Evolutionary conservation across 2,888 invertebrate genomes (phyloP), one percentile per base, ranked within the genome.

Genomic region (Drosophila ustulata): DNA sequence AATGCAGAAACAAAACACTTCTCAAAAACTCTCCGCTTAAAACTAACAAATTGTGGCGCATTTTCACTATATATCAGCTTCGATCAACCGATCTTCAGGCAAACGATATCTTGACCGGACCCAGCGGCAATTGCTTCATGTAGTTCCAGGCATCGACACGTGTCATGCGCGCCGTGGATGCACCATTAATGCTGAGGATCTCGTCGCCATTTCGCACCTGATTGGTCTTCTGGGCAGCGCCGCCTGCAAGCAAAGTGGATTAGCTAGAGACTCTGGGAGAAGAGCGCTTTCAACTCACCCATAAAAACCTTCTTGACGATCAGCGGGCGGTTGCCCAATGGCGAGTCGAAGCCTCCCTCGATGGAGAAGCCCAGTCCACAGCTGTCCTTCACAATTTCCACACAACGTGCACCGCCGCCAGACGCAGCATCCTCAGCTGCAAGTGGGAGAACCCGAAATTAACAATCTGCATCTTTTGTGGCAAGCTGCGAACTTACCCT

Each of bases 71-170:
- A 53, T 61, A 64, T 65, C 66, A 52, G 41, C 52, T 39, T 41
- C 30, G 23, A 41, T 49, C 37, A n/a, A n/a, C n/a, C n/a, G n/a
- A n/a, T n/a, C n/a, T 34, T 89, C 84, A 92, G 78, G 89, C 84
- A 77, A 92, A 90, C 49, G 85, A 77, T 77, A 92, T 92, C 79
- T 91, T 94, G 75, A 97, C 96, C 89, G 95, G 95, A 63, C 98
- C 98, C 90, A 97, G 95, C 58, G 97, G 96, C 77, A 98, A 93
- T 88, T 96, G 96, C 93, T 98, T 98, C 93, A 98, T 96, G 70
- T 96, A 95, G 80, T 96, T 96, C 98, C 98, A 98, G 58, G 97
- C 98, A 93, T 98, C 97, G 80, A 97, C 97, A 88, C 98, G 95
- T n/a, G 98, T 96, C 94, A 97, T 96, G 69, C 95, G 94, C 73